Evolutionary conservation across 92 coral and sea anemone genomes (phyloP).

Genomic region (Virgularia gustaviana): DNA sequence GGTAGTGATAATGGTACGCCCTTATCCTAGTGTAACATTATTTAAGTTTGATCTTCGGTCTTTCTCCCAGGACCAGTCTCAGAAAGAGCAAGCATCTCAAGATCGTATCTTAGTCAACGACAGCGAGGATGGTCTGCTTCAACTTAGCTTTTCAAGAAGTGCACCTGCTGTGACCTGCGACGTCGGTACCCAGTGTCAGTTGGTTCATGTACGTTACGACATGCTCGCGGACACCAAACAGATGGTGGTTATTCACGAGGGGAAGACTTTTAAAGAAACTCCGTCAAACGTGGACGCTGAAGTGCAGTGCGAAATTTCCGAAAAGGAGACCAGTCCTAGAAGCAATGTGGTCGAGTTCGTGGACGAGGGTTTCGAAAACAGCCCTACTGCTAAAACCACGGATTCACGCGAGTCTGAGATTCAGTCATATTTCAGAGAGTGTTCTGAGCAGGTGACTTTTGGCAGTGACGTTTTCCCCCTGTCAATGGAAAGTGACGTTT

Average conservation of each 20-base stretch:
- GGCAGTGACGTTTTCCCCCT: neutral
- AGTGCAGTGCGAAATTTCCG: neutral
- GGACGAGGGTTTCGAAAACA: neutral
- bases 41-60: too few species aligned
- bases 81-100: too few species aligned
- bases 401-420: neutral
- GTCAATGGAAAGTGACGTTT: neutral
- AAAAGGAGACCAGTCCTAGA: neutral
- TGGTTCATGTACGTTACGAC: neutral
- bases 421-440: constrained; percentile 7
- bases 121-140: neutral
- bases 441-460: neutral
- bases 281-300: neutral
- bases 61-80: too few species aligned
- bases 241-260: neutral
- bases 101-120: neutral
- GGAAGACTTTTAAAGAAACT: neutral
- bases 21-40: too few species aligned
- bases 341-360: neutral
- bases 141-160: neutral
- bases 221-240: neutral
- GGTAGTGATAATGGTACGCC: too few species aligned
- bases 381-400: neutral
- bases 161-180: neutral
- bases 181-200: neutral